Evolutionary conservation across 1,140 invertebrate species (phyloP).

Genomic region (Octopus sinensis): DNA sequence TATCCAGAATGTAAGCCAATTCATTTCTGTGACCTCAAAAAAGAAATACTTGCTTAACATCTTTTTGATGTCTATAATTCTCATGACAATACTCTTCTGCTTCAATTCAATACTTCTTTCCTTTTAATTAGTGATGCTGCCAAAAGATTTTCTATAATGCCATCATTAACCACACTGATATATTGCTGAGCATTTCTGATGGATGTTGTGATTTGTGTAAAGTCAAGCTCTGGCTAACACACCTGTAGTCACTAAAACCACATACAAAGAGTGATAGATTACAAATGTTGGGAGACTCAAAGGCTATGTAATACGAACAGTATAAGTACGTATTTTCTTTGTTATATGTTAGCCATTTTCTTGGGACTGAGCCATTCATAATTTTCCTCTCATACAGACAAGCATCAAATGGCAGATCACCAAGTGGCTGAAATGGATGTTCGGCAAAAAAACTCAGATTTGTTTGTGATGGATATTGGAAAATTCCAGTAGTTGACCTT

Average conservation of each 20-base stretch:
- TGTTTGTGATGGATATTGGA: neutral
- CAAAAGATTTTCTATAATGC: neutral
- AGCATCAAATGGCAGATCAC: neutral
- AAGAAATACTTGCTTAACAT: slow-evolving; percentile 1
- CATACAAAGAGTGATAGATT: neutral
- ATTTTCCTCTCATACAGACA: neutral
- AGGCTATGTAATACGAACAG: neutral
- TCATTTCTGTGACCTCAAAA: neutral
- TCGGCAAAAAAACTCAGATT: slow-evolving; percentile 7
- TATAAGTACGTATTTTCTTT: neutral
- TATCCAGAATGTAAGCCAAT: no score
- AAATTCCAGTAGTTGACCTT: slow-evolving; percentile 1
- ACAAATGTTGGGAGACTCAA: neutral
- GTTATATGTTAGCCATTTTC: neutral
- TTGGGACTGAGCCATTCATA: neutral
- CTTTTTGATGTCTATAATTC: neutral
- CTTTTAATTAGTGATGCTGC: slow-evolving; percentile 5
- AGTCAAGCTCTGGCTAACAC: neutral
- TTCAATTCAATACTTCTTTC: neutral
- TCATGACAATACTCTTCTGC: slow-evolving; percentile 7
- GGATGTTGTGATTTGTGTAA: neutral
- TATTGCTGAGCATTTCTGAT: slow-evolving; percentile 1
- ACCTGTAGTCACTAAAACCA: neutral
- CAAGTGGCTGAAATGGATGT: slow-evolving; percentile 7
- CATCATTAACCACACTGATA: neutral